Conservation (phyloP, 2,888 invertebrate species). For the Aquatica leii region DNA sequence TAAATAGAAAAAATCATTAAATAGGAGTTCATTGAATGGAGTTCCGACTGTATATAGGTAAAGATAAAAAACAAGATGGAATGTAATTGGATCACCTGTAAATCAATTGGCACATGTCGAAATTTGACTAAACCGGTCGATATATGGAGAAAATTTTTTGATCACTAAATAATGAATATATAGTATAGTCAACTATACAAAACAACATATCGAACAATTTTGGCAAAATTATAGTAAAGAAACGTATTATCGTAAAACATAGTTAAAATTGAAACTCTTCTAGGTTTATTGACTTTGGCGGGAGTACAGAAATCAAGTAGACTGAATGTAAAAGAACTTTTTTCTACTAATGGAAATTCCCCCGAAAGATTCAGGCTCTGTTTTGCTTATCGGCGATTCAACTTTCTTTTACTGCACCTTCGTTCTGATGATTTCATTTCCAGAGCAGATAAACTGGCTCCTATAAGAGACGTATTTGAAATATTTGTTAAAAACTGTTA, state of each 20-base stretch:
- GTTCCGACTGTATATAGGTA: neutral
- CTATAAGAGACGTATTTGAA: neutral
- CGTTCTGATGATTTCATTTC: neutral
- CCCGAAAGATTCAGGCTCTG: neutral
- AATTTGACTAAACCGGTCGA: no score
- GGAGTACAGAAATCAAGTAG: no score
- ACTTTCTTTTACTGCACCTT: neutral
- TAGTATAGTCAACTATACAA: neutral
- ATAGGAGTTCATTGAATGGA: no score
- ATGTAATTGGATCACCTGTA: no score
- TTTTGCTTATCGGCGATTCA: neutral
- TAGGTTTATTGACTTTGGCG: neutral
- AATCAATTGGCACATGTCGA: no score
- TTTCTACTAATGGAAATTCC: neutral
- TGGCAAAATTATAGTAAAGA: neutral
- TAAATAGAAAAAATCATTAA: no score
- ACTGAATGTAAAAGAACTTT: neutral
- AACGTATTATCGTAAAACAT: neutral
- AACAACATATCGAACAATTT: neutral
- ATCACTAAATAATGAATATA: no score
- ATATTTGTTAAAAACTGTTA: neutral
- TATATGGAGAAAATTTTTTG: no score
- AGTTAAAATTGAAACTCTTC: neutral
- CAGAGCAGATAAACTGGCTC: neutral
- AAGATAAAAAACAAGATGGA: slow-evolving; percentile 11